Evolutionary conservation across 2,113 vertebrate genomes (phyloP).

Genomic region (Ailurus styani): DNA sequence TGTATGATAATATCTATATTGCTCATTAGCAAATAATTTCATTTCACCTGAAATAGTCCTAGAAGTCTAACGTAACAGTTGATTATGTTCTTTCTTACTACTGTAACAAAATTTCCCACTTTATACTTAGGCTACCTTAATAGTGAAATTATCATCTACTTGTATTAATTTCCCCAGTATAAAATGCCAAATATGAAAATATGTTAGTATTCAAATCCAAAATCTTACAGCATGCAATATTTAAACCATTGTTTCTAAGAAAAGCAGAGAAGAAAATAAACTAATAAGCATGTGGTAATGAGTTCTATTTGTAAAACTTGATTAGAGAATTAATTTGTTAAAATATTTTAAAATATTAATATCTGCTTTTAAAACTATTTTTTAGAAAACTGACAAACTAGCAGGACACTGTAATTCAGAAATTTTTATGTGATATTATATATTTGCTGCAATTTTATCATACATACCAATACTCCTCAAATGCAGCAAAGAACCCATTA

Average conservation of each 20-base stretch:
- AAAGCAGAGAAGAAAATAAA: not conserved
- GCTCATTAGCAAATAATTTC: not conserved
- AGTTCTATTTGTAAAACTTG: constrained; percentile 5
- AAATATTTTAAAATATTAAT: not conserved
- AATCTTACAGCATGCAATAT: not conserved
- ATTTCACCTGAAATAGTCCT: not conserved
- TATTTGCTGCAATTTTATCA: constrained; percentile 37
- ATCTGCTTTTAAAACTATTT: not conserved
- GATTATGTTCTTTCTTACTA: not conserved
- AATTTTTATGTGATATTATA: constrained; percentile 38
- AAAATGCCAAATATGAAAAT: constrained; percentile 7
- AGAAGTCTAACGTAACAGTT: not conserved
- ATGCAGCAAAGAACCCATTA: not conserved
- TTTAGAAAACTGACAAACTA: constrained; percentile 36
- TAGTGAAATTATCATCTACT: constrained; percentile 3
- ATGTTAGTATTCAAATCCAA: not conserved
- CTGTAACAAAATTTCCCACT: not conserved
- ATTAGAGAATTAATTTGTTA: not conserved
- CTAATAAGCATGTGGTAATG: not conserved
- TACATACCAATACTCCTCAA: not conserved
- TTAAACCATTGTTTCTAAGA: constrained; percentile 28
- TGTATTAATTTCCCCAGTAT: not conserved
- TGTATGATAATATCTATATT: not conserved
- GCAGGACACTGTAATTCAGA: constrained; percentile 19
- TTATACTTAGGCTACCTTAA: not conserved